Conservation (phyloP, 2,888 invertebrate species). For the Mythimna pallens region DNA sequence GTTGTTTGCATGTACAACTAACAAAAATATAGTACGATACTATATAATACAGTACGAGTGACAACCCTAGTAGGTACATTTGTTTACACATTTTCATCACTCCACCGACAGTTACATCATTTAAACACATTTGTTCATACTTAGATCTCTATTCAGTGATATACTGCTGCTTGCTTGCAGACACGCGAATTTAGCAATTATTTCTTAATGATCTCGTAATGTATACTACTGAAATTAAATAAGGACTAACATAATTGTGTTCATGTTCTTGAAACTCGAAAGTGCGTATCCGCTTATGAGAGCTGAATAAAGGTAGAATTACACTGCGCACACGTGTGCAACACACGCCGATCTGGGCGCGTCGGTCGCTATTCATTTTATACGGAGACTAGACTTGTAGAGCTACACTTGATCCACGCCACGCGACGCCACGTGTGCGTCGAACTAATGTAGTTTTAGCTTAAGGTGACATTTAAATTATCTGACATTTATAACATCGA, state of each 20-base stretch:
- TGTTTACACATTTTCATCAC: slow-evolving; percentile 36
- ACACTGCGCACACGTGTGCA: too few relatives aligned
- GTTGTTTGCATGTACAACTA: too few relatives aligned
- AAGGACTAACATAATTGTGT: slow-evolving; percentile 42
- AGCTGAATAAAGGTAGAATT: background rate
- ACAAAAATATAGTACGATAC: too few relatives aligned
- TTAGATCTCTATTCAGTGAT: slow-evolving; percentile 25
- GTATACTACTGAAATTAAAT: slow-evolving; percentile 24
- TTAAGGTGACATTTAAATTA: slow-evolving; percentile 7
- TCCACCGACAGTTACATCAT: slow-evolving; percentile 19
- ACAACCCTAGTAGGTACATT: background rate
- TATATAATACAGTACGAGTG: too few relatives aligned
- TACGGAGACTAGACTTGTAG: too few relatives aligned
- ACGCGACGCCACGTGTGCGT: too few relatives aligned
- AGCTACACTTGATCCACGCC: too few relatives aligned
- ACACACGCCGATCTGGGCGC: too few relatives aligned
- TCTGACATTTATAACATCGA: background rate
- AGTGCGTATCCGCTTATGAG: slow-evolving; percentile 54
- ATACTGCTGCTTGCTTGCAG: slow-evolving; percentile 12
- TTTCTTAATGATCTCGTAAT: slow-evolving; percentile 31
- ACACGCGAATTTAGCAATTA: slow-evolving; percentile 50
- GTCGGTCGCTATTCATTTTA: too few relatives aligned
- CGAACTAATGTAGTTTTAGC: too few relatives aligned
- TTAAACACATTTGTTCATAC: slow-evolving; percentile 1
- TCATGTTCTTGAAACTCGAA: slow-evolving; percentile 64